phyloP scores from a whole-genome alignment of 2,113 vertebrate genomes.

The Triplophysa rosa region DNA sequence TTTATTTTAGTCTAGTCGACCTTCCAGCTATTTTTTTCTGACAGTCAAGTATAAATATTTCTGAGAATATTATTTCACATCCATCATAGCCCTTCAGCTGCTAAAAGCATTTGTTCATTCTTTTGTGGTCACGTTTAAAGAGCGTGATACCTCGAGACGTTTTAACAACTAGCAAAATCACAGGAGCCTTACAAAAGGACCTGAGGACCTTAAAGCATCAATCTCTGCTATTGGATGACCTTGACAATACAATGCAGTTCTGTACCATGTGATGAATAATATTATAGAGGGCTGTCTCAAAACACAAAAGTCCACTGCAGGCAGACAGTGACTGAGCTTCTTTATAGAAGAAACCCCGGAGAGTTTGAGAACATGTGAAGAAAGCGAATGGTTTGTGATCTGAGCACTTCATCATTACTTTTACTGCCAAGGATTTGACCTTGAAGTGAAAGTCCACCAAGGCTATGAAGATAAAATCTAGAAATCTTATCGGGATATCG shows the following conservation, averaged over 20 bases:
- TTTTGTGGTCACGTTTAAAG: not conserved
- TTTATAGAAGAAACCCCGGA: not conserved
- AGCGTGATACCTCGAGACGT: not conserved
- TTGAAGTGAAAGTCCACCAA: slow-evolving; percentile 12
- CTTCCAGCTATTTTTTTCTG: not conserved
- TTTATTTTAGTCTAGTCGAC: too few relatives aligned
- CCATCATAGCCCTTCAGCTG: not conserved
- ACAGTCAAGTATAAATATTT: not conserved
- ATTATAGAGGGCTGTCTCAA: not conserved
- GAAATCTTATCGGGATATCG: not conserved
- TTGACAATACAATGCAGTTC: slow-evolving; percentile 19
- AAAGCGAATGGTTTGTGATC: not conserved
- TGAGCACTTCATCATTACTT: slow-evolving; percentile 14
- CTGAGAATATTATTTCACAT: not conserved
- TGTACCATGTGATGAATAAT: slow-evolving; percentile 8
- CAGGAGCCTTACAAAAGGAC: not conserved
- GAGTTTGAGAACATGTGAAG: slow-evolving; percentile 9
- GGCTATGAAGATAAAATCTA: not conserved
- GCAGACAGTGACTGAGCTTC: slow-evolving; percentile 1
- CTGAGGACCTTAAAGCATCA: slow-evolving; percentile 25
- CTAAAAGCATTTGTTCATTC: not conserved
- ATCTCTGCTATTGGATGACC: slow-evolving; percentile 28
- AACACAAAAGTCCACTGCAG: not conserved
- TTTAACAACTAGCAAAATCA: slow-evolving; percentile 26
- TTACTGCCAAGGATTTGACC: slow-evolving; percentile 19